phyloP scores from a whole-genome alignment of 2,113 vertebrate genomes.

The Pithys albifrons region DNA sequence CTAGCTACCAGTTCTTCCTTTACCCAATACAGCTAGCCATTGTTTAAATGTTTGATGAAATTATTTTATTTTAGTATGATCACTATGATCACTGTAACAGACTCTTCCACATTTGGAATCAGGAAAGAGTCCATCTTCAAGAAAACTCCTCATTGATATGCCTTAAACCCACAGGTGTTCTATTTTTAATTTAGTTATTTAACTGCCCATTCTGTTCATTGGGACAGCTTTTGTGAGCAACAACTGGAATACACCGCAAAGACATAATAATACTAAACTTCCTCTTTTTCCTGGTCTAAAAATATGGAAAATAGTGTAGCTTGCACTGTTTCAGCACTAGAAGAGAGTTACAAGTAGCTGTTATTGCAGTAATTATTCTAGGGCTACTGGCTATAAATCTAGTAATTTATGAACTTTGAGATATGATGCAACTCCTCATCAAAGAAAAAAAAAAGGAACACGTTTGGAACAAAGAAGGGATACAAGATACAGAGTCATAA shows the following conservation, averaged over 20 bases:
- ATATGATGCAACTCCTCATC: not conserved
- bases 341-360: not conserved
- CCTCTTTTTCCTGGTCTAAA: not conserved
- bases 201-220: not conserved
- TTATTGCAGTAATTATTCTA: not conserved
- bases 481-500: not conserved
- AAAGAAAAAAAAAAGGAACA: not conserved
- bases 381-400: not conserved
- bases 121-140: not conserved
- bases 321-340: not conserved
- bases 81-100: not conserved
- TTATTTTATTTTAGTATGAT: not conserved
- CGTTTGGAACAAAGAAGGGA: not conserved
- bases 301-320: not conserved
- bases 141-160: not conserved
- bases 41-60: not conserved
- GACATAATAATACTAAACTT: not conserved
- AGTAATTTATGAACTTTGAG: not conserved
- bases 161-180: not conserved
- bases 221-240: not conserved
- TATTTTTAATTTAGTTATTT: not conserved
- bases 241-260: not conserved
- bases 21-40: accelerated
- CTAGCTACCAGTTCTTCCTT: not conserved
- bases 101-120: not conserved